phyloP scores from a whole-genome alignment of 2,113 vertebrate species.

The Bos indicus region DNA sequence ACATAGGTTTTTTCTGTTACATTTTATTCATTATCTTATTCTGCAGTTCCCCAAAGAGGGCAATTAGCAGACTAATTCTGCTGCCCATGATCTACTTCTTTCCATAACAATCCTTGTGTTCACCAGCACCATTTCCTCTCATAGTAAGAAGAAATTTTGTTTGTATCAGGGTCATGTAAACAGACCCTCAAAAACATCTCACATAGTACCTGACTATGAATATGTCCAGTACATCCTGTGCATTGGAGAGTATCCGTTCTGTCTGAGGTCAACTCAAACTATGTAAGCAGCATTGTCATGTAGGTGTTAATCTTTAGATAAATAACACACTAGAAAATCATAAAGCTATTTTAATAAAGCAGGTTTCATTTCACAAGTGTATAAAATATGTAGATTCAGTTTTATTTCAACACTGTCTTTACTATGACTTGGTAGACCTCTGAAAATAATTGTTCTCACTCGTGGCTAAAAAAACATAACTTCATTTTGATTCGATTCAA shows the following conservation, averaged over 20 bases:
- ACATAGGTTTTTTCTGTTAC: not conserved
- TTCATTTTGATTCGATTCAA: not conserved
- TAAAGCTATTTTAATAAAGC: not conserved
- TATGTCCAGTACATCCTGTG: not conserved
- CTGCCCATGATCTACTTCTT: not conserved
- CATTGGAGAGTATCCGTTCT: not conserved
- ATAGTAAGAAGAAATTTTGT: not conserved
- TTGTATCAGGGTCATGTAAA: not conserved
- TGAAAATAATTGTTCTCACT: slow-evolving; percentile 10
- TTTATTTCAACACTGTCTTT: not conserved
- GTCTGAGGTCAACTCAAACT: not conserved
- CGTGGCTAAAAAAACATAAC: not conserved
- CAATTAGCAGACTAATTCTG: not conserved
- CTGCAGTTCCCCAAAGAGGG: not conserved
- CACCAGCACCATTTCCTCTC: not conserved
- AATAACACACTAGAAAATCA: not conserved
- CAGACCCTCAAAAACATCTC: not conserved
- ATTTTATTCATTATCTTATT: not conserved
- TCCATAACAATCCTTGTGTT: not conserved
- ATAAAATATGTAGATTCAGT: not conserved
- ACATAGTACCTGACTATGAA: not conserved
- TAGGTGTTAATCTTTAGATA: not conserved
- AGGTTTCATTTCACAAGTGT: not conserved
- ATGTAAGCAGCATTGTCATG: not conserved
- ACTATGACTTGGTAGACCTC: not conserved